Evolutionary conservation across 2,113 vertebrate genomes (phyloP).

Genomic region (Python bivittatus): DNA sequence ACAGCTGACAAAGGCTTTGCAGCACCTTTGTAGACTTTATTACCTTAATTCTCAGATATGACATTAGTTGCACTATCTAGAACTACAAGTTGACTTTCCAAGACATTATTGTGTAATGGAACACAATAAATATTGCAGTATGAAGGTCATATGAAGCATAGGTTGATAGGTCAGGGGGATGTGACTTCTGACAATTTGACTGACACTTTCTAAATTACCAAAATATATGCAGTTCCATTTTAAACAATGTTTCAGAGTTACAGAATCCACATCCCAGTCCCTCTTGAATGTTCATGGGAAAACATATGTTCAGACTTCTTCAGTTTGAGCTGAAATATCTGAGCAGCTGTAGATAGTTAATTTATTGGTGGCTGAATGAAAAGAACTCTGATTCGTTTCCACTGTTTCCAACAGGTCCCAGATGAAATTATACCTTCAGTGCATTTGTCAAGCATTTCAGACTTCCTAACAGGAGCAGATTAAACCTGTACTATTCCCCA

Average conservation of each 20-base stretch:
- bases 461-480: neutral
- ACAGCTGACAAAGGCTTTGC: neutral
- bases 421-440: neutral
- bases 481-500: conserved; percentile 16
- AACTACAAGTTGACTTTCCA: neutral
- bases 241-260: no score
- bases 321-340: neutral
- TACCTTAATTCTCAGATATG: neutral
- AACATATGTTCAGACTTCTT: neutral
- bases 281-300: neutral
- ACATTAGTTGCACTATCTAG: neutral
- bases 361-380: neutral
- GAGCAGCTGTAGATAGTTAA: conserved; percentile 13
- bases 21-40: neutral
- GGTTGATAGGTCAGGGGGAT: neutral
- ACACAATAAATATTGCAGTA: neutral
- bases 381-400: neutral
- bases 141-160: neutral
- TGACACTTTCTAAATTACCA: neutral
- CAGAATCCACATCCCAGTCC: neutral
- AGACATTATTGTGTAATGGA: neutral
- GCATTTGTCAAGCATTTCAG: conserved; percentile 14
- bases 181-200: neutral
- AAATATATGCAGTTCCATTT: neutral
- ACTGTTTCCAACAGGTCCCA: neutral